Percentiles rank a stretch among this genome's conserved stretches.
phyloP scores from a whole-genome alignment of 2,113 vertebrate species.

The Neolamprologus caudopunctatus region DNA sequence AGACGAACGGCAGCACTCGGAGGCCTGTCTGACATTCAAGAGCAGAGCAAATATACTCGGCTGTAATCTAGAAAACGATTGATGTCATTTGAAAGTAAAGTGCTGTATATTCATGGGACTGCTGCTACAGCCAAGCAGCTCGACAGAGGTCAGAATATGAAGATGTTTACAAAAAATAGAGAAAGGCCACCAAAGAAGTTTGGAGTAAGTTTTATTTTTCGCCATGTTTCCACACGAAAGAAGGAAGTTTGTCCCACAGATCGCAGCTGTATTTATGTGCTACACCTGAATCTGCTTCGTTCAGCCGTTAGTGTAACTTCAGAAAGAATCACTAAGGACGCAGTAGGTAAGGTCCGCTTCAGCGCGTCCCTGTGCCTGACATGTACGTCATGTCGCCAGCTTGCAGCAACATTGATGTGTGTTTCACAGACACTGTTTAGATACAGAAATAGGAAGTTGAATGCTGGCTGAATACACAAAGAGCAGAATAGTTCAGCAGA shows the following conservation, averaged over 20 bases:
- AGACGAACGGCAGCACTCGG: background rate
- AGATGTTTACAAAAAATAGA: background rate
- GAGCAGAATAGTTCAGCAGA: background rate
- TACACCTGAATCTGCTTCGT: background rate
- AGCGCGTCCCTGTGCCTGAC: background rate
- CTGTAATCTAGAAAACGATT: background rate
- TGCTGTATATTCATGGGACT: background rate
- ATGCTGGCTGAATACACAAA: background rate
- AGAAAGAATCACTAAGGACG: background rate
- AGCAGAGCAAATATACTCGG: background rate
- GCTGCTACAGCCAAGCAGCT: accelerated
- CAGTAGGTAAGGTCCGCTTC: background rate
- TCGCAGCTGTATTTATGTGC: background rate
- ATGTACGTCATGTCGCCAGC: background rate
- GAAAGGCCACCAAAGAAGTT: background rate
- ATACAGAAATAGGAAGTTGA: slow-evolving; percentile 11
- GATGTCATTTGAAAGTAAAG: background rate
- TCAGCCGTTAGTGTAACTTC: background rate
- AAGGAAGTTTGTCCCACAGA: background rate
- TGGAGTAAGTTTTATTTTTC: background rate
- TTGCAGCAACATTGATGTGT: background rate
- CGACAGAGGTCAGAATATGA: background rate
- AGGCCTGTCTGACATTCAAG: background rate
- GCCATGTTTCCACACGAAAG: background rate
- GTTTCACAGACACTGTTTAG: background rate